Percentiles rank a stretch among this genome's conserved stretches.
These are phyloP conservation scores for Acanthornis magna DNA, from an alignment of 2,797 vertebrate genomes.

Conservation along the genomic window DNA sequence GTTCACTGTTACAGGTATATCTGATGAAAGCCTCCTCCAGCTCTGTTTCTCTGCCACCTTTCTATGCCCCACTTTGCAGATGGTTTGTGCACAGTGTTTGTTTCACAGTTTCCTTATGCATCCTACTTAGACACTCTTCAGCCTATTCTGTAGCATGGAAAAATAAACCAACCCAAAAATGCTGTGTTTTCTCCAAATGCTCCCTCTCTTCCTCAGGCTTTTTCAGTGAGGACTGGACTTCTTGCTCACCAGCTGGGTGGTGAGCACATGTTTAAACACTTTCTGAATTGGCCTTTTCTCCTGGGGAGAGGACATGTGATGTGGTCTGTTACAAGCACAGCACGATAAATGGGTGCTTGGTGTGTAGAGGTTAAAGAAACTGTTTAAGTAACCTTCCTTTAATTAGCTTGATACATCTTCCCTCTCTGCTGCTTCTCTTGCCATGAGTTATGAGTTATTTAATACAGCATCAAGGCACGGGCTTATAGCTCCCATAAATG, in stretches of 20 bases:
- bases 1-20: neutral
- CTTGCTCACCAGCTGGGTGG: neutral
- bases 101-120: neutral
- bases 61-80: neutral
- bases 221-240: neutral
- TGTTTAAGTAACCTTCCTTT: constrained; percentile 12
- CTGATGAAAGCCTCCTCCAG: neutral
- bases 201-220: neutral
- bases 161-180: neutral
- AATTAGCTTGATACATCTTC: neutral
- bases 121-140: neutral
- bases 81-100: neutral
- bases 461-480: neutral
- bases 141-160: too few species aligned
- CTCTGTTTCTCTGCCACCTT: neutral
- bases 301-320: neutral
- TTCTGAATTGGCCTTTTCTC: neutral
- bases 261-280: neutral
- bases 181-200: neutral
- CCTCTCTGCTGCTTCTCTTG: neutral
- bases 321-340: neutral
- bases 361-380: neutral
- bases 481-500: neutral
- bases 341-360: neutral
- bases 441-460: neutral